Conservation (phyloP, 2,888 invertebrate genomes). For the Cryptocheilus praepositus region DNA sequence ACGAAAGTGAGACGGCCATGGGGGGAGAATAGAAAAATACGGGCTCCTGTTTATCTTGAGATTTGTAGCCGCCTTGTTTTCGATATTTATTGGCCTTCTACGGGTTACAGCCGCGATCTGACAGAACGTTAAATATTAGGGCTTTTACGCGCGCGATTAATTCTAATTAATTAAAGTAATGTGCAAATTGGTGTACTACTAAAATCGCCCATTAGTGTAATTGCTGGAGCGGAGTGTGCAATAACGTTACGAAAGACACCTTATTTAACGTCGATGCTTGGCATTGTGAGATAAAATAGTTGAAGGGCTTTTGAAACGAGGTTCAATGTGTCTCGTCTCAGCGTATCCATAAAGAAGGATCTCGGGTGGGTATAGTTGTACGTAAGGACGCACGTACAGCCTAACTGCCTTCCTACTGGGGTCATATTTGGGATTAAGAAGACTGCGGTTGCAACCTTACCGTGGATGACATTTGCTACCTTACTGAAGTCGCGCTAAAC, state of each 20-base stretch:
- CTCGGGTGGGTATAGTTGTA: conserved; percentile 30
- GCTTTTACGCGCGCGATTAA: conserved; percentile 35
- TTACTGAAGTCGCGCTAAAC: conserved; percentile 53
- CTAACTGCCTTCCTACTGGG: conserved; percentile 49
- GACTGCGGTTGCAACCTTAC: conserved; percentile 62
- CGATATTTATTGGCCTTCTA: conserved; percentile 66
- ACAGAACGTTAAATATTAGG: conserved; percentile 70
- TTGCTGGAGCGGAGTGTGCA: too few species aligned
- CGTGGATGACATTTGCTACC: conserved; percentile 53
- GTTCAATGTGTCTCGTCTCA: background rate
- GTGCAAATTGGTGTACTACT: too few species aligned
- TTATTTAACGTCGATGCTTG: too few species aligned
- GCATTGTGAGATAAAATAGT: too few species aligned
- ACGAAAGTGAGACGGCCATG: conserved; percentile 48
- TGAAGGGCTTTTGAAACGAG: too few species aligned
- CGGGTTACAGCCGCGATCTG: conserved; percentile 51
- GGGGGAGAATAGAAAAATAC: conserved; percentile 64
- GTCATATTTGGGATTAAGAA: conserved; percentile 71
- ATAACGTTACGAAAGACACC: too few species aligned
- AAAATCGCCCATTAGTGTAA: too few species aligned
- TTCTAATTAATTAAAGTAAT: too few species aligned
- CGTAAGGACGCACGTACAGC: conserved; percentile 28
- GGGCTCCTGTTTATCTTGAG: conserved; percentile 69
- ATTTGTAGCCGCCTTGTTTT: conserved; percentile 68
- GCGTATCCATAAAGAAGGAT: conserved; percentile 49